Conservation (phyloP, 1,140 invertebrate species). For the Brachionus angularis region DNA sequence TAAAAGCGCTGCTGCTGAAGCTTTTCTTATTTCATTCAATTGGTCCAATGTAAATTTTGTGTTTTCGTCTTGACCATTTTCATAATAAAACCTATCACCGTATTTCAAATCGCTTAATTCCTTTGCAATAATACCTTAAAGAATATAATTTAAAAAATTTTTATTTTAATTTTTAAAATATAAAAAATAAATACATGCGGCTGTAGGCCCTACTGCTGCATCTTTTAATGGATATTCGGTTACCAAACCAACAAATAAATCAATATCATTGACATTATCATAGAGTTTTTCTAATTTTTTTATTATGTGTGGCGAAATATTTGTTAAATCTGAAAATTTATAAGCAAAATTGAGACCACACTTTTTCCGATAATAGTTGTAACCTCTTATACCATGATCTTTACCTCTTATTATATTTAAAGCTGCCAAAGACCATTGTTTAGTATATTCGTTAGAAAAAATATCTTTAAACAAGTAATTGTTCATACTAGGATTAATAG, state of each 20-base stretch:
- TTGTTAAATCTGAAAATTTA: slow-evolving; percentile 59
- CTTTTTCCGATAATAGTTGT: slow-evolving; percentile 76
- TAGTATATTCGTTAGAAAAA: neutral
- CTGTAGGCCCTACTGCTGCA: slow-evolving; percentile 85
- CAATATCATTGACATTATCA: slow-evolving; percentile 45
- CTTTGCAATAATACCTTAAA: slow-evolving; percentile 70
- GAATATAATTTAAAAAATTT: slow-evolving; percentile 14
- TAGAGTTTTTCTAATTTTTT: slow-evolving; percentile 17
- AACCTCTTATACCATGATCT: slow-evolving; percentile 87
- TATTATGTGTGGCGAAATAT: slow-evolving; percentile 46
- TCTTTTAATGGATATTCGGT: slow-evolving; percentile 76
- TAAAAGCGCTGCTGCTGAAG: neutral
- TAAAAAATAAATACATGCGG: slow-evolving; percentile 67
- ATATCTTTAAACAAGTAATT: neutral
- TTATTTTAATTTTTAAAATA: neutral
- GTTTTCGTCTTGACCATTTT: neutral
- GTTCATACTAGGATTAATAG: slow-evolving; percentile 21
- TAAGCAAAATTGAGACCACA: slow-evolving; percentile 64
- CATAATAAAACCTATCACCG: slow-evolving; percentile 91
- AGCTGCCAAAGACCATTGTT: slow-evolving; percentile 66
- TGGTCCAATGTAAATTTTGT: slow-evolving; percentile 8
- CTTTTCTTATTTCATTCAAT: neutral
- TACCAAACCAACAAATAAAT: slow-evolving; percentile 63
- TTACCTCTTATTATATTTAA: slow-evolving; percentile 91
- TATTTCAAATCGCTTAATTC: slow-evolving; percentile 81